Evolutionary conservation across 2,797 vertebrate genomes (phyloP).

Genomic region (Argya squamiceps): DNA sequence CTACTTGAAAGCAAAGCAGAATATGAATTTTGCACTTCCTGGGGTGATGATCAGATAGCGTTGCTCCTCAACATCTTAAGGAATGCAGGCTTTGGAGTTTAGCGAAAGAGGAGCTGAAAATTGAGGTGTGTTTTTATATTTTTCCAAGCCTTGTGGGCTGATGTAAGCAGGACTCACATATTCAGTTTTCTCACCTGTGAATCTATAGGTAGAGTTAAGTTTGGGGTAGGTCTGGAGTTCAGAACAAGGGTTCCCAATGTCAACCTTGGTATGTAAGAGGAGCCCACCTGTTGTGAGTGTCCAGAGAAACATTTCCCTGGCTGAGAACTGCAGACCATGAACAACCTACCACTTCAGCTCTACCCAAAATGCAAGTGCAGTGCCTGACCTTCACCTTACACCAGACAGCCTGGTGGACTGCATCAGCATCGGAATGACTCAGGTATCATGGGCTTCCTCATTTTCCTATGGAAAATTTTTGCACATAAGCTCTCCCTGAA

Average conservation of each 20-base stretch:
- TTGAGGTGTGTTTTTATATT: neutral
- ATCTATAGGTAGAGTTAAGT: neutral
- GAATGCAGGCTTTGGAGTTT: neutral
- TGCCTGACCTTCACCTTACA: neutral
- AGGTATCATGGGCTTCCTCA: rapidly evolving
- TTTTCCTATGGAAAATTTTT: neutral
- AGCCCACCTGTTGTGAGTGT: neutral
- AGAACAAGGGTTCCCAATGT: neutral
- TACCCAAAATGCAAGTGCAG: neutral
- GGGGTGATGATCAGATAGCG: neutral
- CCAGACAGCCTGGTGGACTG: neutral
- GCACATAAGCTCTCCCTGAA: neutral
- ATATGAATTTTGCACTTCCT: neutral
- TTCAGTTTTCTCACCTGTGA: neutral
- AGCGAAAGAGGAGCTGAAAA: neutral
- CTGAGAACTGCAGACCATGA: neutral
- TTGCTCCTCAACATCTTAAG: rapidly evolving
- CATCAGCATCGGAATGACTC: neutral
- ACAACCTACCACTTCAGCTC: neutral
- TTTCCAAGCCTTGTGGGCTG: neutral
- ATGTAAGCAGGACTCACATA: neutral
- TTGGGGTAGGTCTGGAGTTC: neutral
- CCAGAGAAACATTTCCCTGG: neutral
- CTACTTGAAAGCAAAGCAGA: neutral
- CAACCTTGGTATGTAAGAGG: neutral